Conservation (phyloP, 2,113 vertebrate species). For the Poeciliopsis prolifica region DNA sequence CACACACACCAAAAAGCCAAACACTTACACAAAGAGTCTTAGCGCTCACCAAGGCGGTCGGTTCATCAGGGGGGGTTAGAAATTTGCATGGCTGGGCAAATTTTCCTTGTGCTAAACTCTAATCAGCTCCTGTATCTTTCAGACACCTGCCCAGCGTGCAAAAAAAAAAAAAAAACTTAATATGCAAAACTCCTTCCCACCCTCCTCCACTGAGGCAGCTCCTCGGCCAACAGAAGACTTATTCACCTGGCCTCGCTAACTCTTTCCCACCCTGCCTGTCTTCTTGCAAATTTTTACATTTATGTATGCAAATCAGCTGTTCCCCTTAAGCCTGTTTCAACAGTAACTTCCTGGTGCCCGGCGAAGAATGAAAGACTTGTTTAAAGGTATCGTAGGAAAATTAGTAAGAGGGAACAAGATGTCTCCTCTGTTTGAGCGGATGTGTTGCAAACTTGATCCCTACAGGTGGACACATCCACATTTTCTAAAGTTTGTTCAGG, state of each 20-base stretch:
- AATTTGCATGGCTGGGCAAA: slow-evolving; percentile 83
- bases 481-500: neutral
- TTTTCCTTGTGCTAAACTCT: slow-evolving; percentile 80
- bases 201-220: slow-evolving; percentile 52
- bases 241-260: slow-evolving; percentile 73
- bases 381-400: slow-evolving; percentile 40
- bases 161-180: slow-evolving; percentile 76
- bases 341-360: slow-evolving; percentile 74
- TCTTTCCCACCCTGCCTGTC: slow-evolving; percentile 70
- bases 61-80: slow-evolving; percentile 75
- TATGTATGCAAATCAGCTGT: slow-evolving; percentile 80
- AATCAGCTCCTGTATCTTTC: slow-evolving; percentile 80
- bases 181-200: slow-evolving; percentile 78
- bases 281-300: slow-evolving; percentile 82
- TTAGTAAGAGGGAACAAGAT: slow-evolving; percentile 9
- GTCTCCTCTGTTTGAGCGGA: neutral
- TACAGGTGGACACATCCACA: neutral
- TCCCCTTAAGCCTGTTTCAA: slow-evolving; percentile 65
- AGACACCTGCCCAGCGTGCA: slow-evolving; percentile 77
- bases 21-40: slow-evolving; percentile 66
- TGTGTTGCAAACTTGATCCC: neutral
- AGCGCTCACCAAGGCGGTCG: slow-evolving; percentile 76
- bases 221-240: slow-evolving; percentile 80
- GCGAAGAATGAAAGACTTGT: slow-evolving; percentile 65
- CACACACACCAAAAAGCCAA: slow-evolving; percentile 40